Percentiles rank a stretch among this genome's conserved stretches.
These are phyloP conservation scores for Cynopterus brachyotis DNA, from an alignment of 2,113 vertebrate genomes.

Conservation along the genomic window DNA sequence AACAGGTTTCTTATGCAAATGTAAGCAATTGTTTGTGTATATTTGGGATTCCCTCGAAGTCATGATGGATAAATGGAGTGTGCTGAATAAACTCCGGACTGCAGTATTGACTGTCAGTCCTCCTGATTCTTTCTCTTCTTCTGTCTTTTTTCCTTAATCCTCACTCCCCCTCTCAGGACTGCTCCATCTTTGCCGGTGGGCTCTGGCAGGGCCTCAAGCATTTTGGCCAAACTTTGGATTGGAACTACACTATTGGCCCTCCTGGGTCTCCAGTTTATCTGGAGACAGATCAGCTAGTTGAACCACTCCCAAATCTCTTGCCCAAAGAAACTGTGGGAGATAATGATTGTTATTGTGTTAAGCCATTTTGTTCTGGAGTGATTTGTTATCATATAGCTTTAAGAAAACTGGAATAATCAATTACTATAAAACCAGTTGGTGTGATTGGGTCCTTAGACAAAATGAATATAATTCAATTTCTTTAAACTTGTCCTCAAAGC, in stretches of 20 bases:
- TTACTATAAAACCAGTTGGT: constrained; percentile 3
- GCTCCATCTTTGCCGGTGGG: no score
- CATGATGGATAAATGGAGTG: no score
- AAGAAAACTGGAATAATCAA: background rate
- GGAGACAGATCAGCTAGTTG: background rate
- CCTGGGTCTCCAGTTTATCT: background rate
- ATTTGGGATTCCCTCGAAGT: no score
- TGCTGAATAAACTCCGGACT: no score
- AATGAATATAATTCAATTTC: background rate
- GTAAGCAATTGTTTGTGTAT: no score
- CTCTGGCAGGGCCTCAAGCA: background rate
- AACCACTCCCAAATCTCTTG: background rate
- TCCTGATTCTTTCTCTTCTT: no score
- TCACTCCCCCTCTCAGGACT: no score
- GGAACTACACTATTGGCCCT: background rate
- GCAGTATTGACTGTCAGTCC: no score
- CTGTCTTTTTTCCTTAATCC: no score
- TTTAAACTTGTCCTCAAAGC: background rate
- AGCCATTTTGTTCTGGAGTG: background rate
- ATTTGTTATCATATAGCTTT: background rate
- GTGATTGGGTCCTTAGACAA: background rate
- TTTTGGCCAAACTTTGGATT: background rate
- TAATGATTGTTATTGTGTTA: background rate
- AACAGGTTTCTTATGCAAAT: no score
- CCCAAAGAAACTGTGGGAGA: background rate